phyloP scores from a whole-genome alignment of 2,113 vertebrate genomes.

The Psilopogon haemacephalus region DNA sequence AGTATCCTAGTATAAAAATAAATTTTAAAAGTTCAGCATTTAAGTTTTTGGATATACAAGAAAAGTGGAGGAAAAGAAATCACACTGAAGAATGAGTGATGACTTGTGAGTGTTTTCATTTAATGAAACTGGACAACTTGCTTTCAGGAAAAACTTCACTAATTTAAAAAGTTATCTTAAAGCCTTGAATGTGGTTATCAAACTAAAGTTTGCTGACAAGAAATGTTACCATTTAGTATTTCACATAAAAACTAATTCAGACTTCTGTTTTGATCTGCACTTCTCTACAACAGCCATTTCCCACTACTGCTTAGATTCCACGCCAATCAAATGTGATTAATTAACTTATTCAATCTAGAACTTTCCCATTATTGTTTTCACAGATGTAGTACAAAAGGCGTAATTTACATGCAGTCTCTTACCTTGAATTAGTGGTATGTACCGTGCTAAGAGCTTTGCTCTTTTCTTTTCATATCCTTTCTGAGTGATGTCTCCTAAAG shows the following conservation, averaged over 20 bases:
- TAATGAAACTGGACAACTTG: neutral
- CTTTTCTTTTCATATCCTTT: conserved; percentile 83
- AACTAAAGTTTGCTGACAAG: neutral
- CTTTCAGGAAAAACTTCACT: neutral
- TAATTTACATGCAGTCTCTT: neutral
- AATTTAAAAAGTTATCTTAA: neutral
- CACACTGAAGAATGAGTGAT: neutral
- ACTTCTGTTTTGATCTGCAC: neutral
- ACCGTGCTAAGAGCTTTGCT: conserved; percentile 78
- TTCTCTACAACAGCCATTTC: neutral
- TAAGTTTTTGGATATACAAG: neutral
- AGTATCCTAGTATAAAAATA: neutral
- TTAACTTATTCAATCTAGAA: neutral
- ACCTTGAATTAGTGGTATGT: conserved; percentile 77
- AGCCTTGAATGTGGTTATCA: neutral
- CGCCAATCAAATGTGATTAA: neutral
- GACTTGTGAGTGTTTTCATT: neutral
- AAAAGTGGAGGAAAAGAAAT: neutral
- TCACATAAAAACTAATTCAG: neutral
- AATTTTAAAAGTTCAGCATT: neutral
- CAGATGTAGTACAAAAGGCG: neutral
- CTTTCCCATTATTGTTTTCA: neutral
- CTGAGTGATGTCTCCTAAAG: conserved; percentile 81
- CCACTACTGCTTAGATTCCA: neutral
- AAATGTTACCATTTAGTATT: neutral